Conservation (phyloP, 2,113 vertebrate species). For the Cygnus atratus region DNA sequence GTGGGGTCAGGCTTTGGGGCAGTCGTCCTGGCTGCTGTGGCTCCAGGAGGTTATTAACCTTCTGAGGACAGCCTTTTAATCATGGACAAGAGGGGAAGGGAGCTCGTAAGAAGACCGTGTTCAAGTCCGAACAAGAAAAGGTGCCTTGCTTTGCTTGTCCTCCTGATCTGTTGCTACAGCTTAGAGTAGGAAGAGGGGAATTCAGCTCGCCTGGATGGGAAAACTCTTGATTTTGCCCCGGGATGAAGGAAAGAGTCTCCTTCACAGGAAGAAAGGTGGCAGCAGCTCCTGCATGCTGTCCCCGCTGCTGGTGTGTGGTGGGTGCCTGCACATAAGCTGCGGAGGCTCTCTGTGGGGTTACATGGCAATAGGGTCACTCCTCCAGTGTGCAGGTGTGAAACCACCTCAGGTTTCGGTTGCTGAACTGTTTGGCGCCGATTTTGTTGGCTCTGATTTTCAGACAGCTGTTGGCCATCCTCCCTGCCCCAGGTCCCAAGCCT, state of each 20-base stretch:
- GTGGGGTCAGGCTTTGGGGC: background rate
- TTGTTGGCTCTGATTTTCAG: background rate
- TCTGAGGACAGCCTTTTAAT: background rate
- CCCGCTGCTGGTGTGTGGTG: too few species aligned
- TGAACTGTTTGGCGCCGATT: accelerated
- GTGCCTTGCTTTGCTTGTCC: background rate
- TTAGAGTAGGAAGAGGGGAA: background rate
- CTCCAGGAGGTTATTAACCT: background rate
- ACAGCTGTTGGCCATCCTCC: too few species aligned
- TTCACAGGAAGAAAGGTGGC: background rate
- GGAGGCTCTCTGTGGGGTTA: background rate
- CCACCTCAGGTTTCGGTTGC: background rate
- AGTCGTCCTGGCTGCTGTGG: background rate
- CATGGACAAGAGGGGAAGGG: background rate
- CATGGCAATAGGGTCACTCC: background rate
- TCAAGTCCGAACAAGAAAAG: background rate
- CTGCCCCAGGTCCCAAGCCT: background rate
- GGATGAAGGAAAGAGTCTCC: background rate
- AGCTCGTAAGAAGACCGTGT: background rate
- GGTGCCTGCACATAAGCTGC: background rate
- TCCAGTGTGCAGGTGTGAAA: background rate
- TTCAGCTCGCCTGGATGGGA: background rate
- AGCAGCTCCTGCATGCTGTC: background rate
- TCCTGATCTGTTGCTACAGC: background rate
- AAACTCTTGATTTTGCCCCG: background rate